Evolutionary conservation across 2,113 vertebrate genomes (phyloP).

Genomic region (Potamarius usumacintae): DNA sequence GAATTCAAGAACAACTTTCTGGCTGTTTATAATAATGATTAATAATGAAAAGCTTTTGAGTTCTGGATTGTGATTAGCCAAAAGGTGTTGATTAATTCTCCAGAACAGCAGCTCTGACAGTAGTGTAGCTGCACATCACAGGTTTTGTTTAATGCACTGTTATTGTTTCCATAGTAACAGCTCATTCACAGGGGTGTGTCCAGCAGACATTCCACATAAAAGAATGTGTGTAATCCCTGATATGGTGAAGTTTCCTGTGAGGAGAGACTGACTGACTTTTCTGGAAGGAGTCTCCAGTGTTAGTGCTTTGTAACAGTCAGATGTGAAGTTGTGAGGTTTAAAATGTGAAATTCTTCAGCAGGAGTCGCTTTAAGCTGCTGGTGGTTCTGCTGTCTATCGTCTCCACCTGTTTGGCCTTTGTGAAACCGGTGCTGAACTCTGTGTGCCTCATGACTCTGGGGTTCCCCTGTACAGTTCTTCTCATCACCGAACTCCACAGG

Average conservation of each 20-base stretch:
- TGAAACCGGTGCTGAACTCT: constrained; percentile 93
- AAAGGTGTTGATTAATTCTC: not conserved
- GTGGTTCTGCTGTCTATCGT: constrained; percentile 88
- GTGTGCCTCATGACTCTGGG: constrained; percentile 93
- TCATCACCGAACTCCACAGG: constrained; percentile 91
- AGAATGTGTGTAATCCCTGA: not conserved
- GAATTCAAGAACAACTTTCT: no score
- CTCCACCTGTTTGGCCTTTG: constrained; percentile 88
- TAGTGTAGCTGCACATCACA: not conserved
- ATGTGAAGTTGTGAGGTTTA: not conserved
- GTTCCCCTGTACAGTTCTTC: constrained; percentile 86
- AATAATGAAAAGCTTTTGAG: no score
- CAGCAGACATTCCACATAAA: not conserved
- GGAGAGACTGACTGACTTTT: not conserved
- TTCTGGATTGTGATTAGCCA: not conserved
- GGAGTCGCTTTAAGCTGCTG: constrained; percentile 89
- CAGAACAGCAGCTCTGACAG: not conserved
- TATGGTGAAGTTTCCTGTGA: not conserved
- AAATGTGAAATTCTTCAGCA: constrained; percentile 49
- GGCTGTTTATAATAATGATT: no score
- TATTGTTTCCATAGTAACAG: not conserved
- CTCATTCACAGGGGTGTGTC: not conserved
- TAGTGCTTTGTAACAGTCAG: not conserved
- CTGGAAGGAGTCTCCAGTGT: not conserved
- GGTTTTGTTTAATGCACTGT: not conserved